These are phyloP conservation scores for Melanogrammus aeglefinus DNA, from an alignment of 2,797 vertebrate genomes.

Conservation along the genomic window DNA sequence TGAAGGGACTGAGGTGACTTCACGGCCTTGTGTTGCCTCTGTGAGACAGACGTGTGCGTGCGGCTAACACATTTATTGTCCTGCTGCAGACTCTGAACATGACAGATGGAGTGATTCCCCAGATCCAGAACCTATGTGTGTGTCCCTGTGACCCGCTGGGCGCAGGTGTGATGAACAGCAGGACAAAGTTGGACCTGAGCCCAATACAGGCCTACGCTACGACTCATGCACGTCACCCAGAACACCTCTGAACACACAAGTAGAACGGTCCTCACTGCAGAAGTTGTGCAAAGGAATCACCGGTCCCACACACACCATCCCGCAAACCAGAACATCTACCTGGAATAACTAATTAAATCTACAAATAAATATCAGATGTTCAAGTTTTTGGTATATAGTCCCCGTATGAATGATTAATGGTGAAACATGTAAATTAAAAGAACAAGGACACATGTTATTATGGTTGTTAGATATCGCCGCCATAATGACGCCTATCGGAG, in stretches of 20 bases:
- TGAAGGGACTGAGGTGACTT: not conserved
- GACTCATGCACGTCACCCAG: too few relatives aligned
- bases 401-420: not conserved
- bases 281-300: too few relatives aligned
- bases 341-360: not conserved
- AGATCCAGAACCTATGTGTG: too few relatives aligned
- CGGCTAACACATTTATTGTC: not conserved
- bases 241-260: too few relatives aligned
- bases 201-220: too few relatives aligned
- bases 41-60: not conserved
- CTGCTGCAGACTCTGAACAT: not conserved
- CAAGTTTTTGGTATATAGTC: too few relatives aligned
- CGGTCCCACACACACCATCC: not conserved
- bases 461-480: too few relatives aligned
- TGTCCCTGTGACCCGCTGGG: too few relatives aligned
- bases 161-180: not conserved
- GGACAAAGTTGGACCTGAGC: too few relatives aligned
- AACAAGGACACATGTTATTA: too few relatives aligned
- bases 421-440: not conserved
- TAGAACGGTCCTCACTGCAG: too few relatives aligned
- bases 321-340: not conserved
- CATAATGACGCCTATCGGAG: too few relatives aligned
- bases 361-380: not conserved
- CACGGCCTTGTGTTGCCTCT: not conserved
- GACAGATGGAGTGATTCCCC: not conserved